These are phyloP conservation scores for Pampus argenteus DNA, from an alignment of 2,797 vertebrate species.

Conservation along the genomic window DNA sequence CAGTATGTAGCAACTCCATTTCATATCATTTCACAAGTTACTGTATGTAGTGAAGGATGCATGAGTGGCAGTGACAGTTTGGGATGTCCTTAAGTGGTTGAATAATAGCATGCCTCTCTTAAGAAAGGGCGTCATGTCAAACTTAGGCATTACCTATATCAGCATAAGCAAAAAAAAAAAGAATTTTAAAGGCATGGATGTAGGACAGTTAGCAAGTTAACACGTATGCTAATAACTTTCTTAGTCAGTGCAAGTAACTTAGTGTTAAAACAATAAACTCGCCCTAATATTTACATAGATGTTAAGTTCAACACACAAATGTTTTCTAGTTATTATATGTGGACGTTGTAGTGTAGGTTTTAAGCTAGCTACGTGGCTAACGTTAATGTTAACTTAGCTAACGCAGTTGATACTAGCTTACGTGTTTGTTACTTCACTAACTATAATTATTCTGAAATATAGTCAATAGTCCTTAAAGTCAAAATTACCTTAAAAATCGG, in stretches of 20 bases:
- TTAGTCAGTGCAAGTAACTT: no score
- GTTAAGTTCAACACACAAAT: neutral
- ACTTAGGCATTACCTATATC: no score
- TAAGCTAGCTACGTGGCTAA: neutral
- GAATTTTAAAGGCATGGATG: no score
- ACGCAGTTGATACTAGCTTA: neutral
- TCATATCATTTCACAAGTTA: neutral
- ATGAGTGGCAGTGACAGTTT: neutral
- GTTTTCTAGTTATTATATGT: neutral
- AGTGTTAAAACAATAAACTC: neutral
- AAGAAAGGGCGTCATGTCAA: neutral
- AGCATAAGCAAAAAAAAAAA: no score
- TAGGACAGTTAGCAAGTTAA: no score
- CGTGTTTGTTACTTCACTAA: no score
- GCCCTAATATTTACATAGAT: neutral
- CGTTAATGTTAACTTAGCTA: neutral
- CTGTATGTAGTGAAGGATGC: neutral
- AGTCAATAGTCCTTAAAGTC: no score
- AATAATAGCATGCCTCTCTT: neutral
- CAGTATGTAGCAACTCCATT: neutral
- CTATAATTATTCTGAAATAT: no score
- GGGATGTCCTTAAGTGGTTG: no score
- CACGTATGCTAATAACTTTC: no score
- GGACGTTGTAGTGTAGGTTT: neutral
- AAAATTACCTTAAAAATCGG: neutral